Evolutionary conservation across 2,888 invertebrate species (phyloP).

Genomic region (Nymphalis polychloros): DNA sequence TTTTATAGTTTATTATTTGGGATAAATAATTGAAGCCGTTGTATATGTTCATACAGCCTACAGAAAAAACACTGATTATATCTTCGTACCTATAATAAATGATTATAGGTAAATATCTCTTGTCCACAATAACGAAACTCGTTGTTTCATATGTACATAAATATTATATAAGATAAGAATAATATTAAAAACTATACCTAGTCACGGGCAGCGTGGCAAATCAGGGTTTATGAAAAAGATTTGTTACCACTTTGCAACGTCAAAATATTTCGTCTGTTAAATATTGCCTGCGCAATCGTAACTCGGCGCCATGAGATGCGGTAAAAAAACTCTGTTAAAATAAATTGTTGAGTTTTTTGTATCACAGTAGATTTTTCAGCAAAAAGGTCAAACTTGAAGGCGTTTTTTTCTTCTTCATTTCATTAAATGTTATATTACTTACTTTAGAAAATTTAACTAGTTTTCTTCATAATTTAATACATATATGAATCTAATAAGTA

Average conservation of each 20-base stretch:
- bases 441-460: no score
- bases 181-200: no score
- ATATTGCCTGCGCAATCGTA: conserved; percentile 51
- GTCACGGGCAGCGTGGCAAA: neutral
- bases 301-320: conserved; percentile 56
- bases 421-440: neutral
- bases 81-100: no score
- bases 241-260: conserved; percentile 72
- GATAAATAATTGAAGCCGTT: neutral
- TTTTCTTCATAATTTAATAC: no score
- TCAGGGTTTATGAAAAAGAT: conserved; percentile 46
- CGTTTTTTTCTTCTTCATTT: neutral
- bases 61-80: no score
- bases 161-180: no score
- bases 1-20: neutral
- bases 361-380: conserved; percentile 1
- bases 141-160: no score
- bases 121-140: no score
- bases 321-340: conserved; percentile 29
- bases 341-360: neutral
- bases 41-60: no score
- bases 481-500: no score
- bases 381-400: neutral
- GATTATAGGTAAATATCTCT: no score
- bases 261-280: conserved; percentile 67